Conservation (phyloP, 1,140 invertebrate genomes). For the Bombus pascuorum region DNA sequence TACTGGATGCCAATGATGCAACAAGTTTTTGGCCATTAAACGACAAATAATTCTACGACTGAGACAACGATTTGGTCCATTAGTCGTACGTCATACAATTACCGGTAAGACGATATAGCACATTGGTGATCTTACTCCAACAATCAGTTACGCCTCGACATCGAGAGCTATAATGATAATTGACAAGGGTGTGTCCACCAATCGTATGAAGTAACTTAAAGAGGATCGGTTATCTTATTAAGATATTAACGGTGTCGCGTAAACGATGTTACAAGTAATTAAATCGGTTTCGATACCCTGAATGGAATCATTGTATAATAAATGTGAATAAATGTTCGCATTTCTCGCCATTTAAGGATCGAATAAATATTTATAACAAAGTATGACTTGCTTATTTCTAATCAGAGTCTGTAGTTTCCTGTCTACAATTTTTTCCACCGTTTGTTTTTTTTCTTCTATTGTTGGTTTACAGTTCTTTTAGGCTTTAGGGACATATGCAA, state of each 20-base stretch:
- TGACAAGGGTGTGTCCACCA: constrained; percentile 68
- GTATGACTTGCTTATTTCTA: not conserved
- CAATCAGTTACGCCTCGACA: constrained; percentile 76
- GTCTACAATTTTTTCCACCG: not conserved
- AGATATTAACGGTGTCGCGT: not conserved
- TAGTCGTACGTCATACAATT: constrained; percentile 64
- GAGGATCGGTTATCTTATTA: constrained; percentile 14
- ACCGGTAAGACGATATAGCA: constrained; percentile 65
- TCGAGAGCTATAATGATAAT: constrained; percentile 71
- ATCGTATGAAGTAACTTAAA: constrained; percentile 56
- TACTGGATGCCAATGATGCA: not conserved
- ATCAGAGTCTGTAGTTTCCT: not conserved
- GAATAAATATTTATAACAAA: not conserved
- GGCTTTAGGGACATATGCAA: constrained; percentile 4
- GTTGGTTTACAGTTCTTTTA: not conserved
- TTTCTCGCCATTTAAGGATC: not conserved
- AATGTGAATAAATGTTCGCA: not conserved
- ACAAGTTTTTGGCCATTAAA: constrained; percentile 31
- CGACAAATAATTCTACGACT: constrained; percentile 35
- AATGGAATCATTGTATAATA: not conserved
- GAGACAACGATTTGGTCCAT: constrained; percentile 71
- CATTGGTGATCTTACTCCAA: constrained; percentile 59
- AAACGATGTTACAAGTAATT: not conserved
- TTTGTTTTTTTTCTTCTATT: not conserved
- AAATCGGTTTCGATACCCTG: too few species aligned